A percentile compares a stretch with the other conserved stretches of the same genome.
Evolutionary conservation across 2,888 invertebrate genomes (phyloP).

Genomic region (Cerastoderma edule): DNA sequence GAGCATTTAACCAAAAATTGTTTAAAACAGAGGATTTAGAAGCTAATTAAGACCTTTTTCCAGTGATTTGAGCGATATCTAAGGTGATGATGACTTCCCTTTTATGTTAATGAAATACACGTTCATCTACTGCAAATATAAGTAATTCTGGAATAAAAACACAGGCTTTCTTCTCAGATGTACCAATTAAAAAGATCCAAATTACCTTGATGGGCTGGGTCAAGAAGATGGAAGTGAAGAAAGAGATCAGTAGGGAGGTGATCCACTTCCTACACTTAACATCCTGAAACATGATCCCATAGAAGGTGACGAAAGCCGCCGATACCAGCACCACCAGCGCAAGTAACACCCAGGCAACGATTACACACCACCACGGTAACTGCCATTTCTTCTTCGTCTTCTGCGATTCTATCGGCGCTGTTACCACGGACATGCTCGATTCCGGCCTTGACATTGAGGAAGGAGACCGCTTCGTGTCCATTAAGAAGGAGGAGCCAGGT

Average conservation of each 20-base stretch:
- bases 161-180: no score
- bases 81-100: no score
- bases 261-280: slow-evolving; percentile 85
- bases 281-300: slow-evolving; percentile 85
- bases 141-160: no score
- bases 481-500: slow-evolving; percentile 59
- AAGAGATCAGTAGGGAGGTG: slow-evolving; percentile 84
- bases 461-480: slow-evolving; percentile 55
- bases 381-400: slow-evolving; percentile 73
- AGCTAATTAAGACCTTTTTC: no score
- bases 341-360: slow-evolving; percentile 84
- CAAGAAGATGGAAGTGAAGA: slow-evolving; percentile 84
- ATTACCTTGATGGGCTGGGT: slow-evolving; percentile 85
- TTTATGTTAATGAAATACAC: no score
- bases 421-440: slow-evolving; percentile 53
- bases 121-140: no score
- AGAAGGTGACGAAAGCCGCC: slow-evolving; percentile 84
- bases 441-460: slow-evolving; percentile 63
- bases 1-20: no score
- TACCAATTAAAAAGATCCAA: no score
- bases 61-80: no score
- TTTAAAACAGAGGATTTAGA: no score
- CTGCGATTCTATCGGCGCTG: slow-evolving; percentile 11
- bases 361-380: slow-evolving; percentile 82
- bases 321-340: slow-evolving; percentile 81